These are phyloP conservation scores for Dasysyrphus albostriatus DNA, from an alignment of 2,888 invertebrate genomes.

Conservation along the genomic window DNA sequence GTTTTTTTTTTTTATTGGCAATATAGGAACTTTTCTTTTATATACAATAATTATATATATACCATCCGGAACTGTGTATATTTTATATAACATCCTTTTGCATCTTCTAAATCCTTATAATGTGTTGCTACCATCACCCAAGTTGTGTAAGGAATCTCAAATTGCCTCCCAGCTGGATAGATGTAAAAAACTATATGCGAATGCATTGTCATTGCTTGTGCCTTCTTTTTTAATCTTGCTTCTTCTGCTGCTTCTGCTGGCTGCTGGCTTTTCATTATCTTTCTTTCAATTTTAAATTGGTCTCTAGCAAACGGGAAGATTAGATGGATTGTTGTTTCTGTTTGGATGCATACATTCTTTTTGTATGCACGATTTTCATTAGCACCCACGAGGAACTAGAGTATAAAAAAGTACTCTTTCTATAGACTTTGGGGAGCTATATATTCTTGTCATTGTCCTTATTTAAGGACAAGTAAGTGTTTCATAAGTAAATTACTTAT, in stretches of 20 bases:
- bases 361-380: conserved; percentile 74
- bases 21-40: conserved; percentile 37
- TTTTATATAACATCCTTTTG: conserved; percentile 47
- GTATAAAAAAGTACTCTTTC: conserved; percentile 35
- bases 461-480: conserved; percentile 8
- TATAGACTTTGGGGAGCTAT: conserved; percentile 35
- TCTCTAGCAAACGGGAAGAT: conserved; percentile 68
- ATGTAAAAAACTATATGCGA: conserved; percentile 38
- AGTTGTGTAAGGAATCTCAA: conserved; percentile 57
- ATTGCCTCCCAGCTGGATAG: conserved; percentile 58
- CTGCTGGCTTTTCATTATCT: conserved; percentile 72
- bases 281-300: conserved; percentile 76
- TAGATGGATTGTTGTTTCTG: conserved; percentile 76
- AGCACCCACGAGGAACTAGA: conserved; percentile 66
- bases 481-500: neutral
- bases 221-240: neutral
- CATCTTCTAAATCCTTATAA: conserved; percentile 71
- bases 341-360: conserved; percentile 73
- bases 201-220: conserved; percentile 58
- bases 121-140: conserved; percentile 39
- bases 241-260: neutral
- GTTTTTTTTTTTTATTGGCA: conserved; percentile 5
- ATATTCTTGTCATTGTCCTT: conserved; percentile 33
- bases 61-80: neutral
- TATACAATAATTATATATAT: neutral